A percentile compares a stretch with the other conserved stretches of the same genome.
Evolutionary conservation across 2,113 vertebrate species (phyloP).

Genomic region (Lates calcarifer): DNA sequence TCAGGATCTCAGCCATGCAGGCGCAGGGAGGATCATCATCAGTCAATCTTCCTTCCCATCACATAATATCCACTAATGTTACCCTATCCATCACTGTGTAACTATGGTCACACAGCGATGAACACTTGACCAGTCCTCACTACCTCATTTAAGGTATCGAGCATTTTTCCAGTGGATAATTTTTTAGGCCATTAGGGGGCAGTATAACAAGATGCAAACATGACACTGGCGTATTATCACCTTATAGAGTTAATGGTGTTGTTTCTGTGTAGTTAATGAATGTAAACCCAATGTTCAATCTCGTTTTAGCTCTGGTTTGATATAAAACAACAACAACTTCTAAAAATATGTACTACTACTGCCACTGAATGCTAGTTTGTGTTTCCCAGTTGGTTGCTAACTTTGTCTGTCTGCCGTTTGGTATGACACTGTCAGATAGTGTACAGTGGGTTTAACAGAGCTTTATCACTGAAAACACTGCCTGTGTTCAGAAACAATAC

Average conservation of each 20-base stretch:
- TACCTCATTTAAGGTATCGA: background rate
- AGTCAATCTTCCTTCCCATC: constrained; percentile 20
- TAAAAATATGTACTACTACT: no score
- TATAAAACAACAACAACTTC: no score
- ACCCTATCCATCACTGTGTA: constrained; percentile 19
- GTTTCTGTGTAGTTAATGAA: background rate
- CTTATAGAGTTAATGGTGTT: background rate
- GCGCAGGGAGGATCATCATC: constrained; percentile 43
- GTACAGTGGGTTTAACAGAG: background rate
- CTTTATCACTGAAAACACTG: background rate
- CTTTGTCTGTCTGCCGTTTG: background rate
- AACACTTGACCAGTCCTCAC: background rate
- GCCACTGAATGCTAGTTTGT: background rate
- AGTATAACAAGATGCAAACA: background rate
- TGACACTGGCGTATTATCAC: background rate
- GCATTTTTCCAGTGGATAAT: background rate
- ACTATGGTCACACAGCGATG: constrained; percentile 20
- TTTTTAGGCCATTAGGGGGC: background rate
- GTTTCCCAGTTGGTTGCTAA: background rate
- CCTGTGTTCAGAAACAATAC: background rate
- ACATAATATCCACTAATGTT: constrained; percentile 35
- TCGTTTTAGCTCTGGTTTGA: no score
- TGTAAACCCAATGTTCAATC: no score
- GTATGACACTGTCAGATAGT: no score
- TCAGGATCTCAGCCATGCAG: constrained; percentile 38